These are phyloP conservation scores for Coilia nasus DNA, from an alignment of 2,797 vertebrate genomes.

Conservation along the genomic window DNA sequence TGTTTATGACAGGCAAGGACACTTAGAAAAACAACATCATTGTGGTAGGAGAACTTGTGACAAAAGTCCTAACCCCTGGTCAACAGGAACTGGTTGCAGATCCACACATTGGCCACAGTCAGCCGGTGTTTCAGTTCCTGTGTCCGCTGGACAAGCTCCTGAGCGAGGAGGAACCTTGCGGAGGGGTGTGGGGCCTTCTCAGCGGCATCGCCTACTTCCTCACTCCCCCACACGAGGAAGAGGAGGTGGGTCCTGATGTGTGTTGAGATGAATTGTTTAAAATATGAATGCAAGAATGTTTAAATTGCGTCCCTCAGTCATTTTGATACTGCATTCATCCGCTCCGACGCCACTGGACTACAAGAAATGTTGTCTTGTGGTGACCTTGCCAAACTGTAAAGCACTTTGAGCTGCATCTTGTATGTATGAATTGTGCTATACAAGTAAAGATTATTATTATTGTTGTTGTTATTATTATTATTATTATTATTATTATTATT, in stretches of 20 bases:
- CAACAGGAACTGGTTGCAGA: conserved; percentile 71
- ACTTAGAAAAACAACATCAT: not conserved
- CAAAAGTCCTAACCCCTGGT: not conserved
- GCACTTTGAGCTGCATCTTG: no score
- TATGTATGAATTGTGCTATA: no score
- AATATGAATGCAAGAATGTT: no score
- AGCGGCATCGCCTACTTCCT: conserved; percentile 74
- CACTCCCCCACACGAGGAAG: conserved; percentile 71
- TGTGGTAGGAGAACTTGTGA: not conserved
- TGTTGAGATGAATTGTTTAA: no score
- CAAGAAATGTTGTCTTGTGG: no score
- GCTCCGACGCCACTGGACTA: no score
- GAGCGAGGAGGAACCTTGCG: conserved; percentile 65
- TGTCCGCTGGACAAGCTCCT: conserved; percentile 73
- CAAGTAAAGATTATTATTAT: no score
- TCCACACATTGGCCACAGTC: conserved; percentile 62
- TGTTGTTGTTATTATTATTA: no score
- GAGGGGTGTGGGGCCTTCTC: conserved; percentile 73
- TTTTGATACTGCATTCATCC: no score
- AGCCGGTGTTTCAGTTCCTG: conserved; percentile 77
- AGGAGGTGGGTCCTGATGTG: conserved; percentile 63
- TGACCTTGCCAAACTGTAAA: no score
- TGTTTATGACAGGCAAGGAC: not conserved
- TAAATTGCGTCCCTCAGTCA: no score
- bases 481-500: no score